These are phyloP conservation scores for Lontra canadensis DNA, from an alignment of 2,113 vertebrate genomes.

Conservation along the genomic window DNA sequence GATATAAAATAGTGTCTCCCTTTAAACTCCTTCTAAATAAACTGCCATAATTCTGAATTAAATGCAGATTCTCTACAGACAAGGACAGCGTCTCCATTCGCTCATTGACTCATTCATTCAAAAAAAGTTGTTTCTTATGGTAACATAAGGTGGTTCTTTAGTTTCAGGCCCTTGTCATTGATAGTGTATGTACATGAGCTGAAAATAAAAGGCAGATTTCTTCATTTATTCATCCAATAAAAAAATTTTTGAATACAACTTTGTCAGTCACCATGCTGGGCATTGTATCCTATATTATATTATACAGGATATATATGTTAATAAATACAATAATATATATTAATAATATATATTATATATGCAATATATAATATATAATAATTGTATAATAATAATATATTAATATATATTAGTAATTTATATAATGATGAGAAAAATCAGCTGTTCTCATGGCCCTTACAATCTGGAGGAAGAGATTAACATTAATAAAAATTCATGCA, in stretches of 20 bases:
- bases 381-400: too few relatives aligned
- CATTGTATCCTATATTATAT: not conserved
- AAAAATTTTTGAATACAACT: not conserved
- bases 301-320: not conserved
- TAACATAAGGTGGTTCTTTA: not conserved
- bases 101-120: not conserved
- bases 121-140: not conserved
- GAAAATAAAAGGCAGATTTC: not conserved
- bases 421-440: not conserved
- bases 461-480: not conserved
- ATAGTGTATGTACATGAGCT: not conserved
- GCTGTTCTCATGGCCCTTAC: not conserved
- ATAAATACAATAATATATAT: too few relatives aligned
- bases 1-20: not conserved
- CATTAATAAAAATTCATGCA: not conserved
- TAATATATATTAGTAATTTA: not conserved
- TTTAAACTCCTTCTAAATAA: not conserved
- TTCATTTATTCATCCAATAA: not conserved
- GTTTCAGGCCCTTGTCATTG: not conserved
- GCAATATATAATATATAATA: not conserved
- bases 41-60: not conserved
- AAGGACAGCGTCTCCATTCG: not conserved
- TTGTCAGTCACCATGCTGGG: not conserved
- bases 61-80: not conserved
- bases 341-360: not conserved